Percentiles rank a stretch among this genome's conserved stretches.
Evolutionary conservation across 2,888 invertebrate genomes (phyloP).

Genomic region (Cerastis rubricosa): DNA sequence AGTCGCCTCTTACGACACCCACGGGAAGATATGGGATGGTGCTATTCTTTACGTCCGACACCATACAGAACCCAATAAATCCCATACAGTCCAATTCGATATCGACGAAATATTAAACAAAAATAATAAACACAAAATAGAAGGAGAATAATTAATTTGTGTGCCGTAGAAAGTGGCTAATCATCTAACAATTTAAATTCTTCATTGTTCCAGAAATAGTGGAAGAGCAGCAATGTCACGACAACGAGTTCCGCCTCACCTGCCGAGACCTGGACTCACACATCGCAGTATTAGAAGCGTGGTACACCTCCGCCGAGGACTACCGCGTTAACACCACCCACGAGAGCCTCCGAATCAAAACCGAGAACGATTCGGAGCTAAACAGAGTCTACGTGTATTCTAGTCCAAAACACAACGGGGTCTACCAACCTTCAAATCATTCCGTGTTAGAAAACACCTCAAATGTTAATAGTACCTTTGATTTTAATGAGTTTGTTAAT

Average conservation of each 20-base stretch:
- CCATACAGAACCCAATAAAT: too few species aligned
- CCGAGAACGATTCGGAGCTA: constrained; percentile 85
- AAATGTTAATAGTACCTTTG: constrained; percentile 66
- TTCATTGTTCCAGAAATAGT: constrained; percentile 91
- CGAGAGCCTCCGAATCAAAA: constrained; percentile 76
- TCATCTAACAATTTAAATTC: constrained; percentile 92
- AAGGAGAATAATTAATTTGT: constrained; percentile 90
- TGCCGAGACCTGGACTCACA: constrained; percentile 92
- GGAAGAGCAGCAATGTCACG: constrained; percentile 91
- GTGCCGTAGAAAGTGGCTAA: constrained; percentile 93
- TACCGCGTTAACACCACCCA: constrained; percentile 78
- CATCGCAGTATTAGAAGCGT: constrained; percentile 92
- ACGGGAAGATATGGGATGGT: too few species aligned
- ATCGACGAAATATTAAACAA: too few species aligned
- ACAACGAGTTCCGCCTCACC: constrained; percentile 91
- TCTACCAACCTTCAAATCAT: constrained; percentile 81
- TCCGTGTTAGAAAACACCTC: constrained; percentile 74
- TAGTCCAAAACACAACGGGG: constrained; percentile 88
- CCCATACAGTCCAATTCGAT: too few species aligned
- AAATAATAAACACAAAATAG: constrained; percentile 91
- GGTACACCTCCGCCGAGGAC: constrained; percentile 87
- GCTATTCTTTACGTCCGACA: too few species aligned
- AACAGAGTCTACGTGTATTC: constrained; percentile 85
- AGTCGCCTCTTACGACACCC: too few species aligned
- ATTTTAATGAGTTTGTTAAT: constrained; percentile 70